A percentile compares a stretch with the other conserved stretches of the same genome.
These are phyloP conservation scores for Dysmachus trigonus DNA, from an alignment of 2,888 invertebrate species.

Conservation along the genomic window DNA sequence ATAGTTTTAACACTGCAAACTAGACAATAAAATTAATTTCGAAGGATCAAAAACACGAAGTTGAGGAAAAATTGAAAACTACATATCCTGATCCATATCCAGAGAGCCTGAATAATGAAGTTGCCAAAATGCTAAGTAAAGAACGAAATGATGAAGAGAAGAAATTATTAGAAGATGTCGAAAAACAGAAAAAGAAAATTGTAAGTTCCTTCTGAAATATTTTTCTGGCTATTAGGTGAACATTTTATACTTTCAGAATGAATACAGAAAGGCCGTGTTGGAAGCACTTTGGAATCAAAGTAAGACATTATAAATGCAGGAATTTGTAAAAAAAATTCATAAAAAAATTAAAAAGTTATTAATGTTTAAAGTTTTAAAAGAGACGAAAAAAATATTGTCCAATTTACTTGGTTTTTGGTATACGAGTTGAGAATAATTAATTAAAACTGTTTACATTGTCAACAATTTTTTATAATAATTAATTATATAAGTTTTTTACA, in stretches of 20 bases:
- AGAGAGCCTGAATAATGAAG: not conserved
- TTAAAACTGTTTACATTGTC: too few species aligned
- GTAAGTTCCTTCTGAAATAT: not conserved
- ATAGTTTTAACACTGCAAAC: not conserved
- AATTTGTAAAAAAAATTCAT: not conserved
- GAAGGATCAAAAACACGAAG: not conserved
- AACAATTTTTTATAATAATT: too few species aligned
- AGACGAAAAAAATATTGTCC: too few species aligned
- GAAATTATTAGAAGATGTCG: not conserved
- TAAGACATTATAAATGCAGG: constrained; percentile 46
- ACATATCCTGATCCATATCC: not conserved
- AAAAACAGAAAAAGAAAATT: not conserved
- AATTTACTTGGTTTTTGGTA: too few species aligned
- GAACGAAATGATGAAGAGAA: not conserved
- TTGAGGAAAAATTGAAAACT: not conserved
- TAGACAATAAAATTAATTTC: not conserved
- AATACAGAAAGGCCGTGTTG: constrained; percentile 53
- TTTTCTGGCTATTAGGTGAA: not conserved
- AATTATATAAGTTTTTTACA: too few species aligned
- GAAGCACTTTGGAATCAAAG: constrained; percentile 58
- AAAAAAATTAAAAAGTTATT: too few species aligned
- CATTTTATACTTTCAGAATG: constrained; percentile 2
- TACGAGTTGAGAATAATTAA: too few species aligned
- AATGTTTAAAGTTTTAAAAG: too few species aligned
- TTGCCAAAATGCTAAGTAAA: not conserved